Conservation (phyloP, 2,888 invertebrate species). For the Cheilosia pagana region DNA sequence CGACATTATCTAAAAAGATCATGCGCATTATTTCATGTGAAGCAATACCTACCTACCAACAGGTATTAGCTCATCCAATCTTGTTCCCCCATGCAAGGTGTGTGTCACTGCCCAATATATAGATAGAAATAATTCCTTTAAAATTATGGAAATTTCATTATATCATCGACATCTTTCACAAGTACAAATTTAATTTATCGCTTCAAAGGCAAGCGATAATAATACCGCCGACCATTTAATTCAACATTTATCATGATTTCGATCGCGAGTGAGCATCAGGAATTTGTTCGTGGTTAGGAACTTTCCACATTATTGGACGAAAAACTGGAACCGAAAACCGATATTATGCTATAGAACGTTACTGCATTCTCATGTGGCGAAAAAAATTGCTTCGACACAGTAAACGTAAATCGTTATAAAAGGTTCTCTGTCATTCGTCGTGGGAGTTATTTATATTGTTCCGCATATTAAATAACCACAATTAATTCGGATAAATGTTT, state of each 20-base stretch:
- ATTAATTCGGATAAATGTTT: conserved; percentile 66
- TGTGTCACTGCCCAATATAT: too few species aligned
- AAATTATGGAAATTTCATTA: conserved; percentile 37
- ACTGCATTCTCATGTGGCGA: conserved; percentile 44
- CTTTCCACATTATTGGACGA: conserved; percentile 9
- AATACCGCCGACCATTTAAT: conserved; percentile 52
- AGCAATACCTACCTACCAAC: too few species aligned
- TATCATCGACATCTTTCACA: conserved; percentile 30
- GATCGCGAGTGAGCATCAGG: conserved; percentile 32
- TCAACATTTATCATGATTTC: conserved; percentile 56
- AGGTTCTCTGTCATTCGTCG: conserved; percentile 55
- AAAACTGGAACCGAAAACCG: conserved; percentile 21
- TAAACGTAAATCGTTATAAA: conserved; percentile 51
- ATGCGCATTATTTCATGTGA: too few species aligned
- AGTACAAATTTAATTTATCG: conserved; percentile 42
- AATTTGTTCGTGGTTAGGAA: conserved; percentile 10
- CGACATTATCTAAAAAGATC: too few species aligned
- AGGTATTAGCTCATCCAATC: too few species aligned
- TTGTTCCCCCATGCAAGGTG: neutral
- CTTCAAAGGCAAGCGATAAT: conserved; percentile 30
- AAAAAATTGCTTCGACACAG: conserved; percentile 65
- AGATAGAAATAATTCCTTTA: neutral
- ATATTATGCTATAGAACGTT: conserved; percentile 20
- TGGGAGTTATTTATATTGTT: conserved; percentile 66
- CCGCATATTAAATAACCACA: conserved; percentile 59